Conservation (phyloP, 35 echinoderm and acorn worm species). For the Amphiura filiformis region DNA sequence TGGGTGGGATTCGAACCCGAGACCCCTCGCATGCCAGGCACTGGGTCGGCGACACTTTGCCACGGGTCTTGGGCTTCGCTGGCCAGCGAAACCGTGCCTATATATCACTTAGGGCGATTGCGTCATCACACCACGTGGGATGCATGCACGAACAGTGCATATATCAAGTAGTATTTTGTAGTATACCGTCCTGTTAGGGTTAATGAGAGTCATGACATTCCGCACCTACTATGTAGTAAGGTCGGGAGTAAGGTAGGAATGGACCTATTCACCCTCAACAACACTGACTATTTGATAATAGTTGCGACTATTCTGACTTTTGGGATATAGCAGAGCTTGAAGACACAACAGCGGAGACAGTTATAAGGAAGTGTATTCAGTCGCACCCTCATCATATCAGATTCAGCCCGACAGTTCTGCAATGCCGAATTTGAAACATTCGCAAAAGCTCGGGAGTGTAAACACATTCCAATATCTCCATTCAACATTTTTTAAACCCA, state of each 20-base stretch:
- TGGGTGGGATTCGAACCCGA: too few species aligned
- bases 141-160: too few species aligned
- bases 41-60: too few species aligned
- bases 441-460: constrained; percentile 21
- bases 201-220: constrained; percentile 34
- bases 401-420: constrained; percentile 56
- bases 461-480: constrained; percentile 32
- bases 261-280: constrained; percentile 40
- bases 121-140: too few species aligned
- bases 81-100: too few species aligned
- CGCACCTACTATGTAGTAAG: constrained; percentile 37
- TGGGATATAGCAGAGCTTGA: constrained; percentile 50
- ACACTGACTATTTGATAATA: constrained; percentile 56
- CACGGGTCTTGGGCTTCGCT: too few species aligned
- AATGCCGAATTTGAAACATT: constrained; percentile 39
- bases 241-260: constrained; percentile 31
- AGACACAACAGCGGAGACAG: neutral
- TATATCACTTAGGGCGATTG: too few species aligned
- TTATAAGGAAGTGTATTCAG: constrained; percentile 8
- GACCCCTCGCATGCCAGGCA: too few species aligned
- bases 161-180: too few species aligned
- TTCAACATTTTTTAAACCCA: constrained; percentile 12
- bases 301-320: constrained; percentile 54
- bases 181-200: too few species aligned
- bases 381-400: constrained; percentile 51